Evolutionary conservation across 2,888 invertebrate genomes (phyloP).

Genomic region (Hydroisotoma schaefferi): DNA sequence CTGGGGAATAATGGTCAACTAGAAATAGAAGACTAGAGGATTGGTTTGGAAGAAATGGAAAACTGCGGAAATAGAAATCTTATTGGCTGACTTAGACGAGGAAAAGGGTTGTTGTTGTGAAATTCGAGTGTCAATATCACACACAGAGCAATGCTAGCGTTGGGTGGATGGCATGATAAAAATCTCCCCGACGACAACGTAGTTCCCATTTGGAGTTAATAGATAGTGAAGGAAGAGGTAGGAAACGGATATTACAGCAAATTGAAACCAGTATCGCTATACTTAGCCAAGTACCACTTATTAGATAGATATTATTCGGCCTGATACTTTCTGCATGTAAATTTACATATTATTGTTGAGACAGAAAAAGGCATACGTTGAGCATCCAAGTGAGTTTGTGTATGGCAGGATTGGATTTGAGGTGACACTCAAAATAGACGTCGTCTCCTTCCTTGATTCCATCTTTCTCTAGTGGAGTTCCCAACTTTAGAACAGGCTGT

Average conservation of each 20-base stretch:
- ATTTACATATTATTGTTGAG: neutral
- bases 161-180: neutral
- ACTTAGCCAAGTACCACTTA: too few relatives aligned
- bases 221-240: too few relatives aligned
- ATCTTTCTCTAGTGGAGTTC: slow-evolving; percentile 42
- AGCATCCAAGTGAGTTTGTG: slow-evolving; percentile 46
- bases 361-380: slow-evolving; percentile 32
- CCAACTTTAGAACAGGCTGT: slow-evolving; percentile 40
- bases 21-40: too few relatives aligned
- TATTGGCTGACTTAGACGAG: neutral
- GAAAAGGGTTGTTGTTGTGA: neutral
- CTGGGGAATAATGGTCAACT: slow-evolving; percentile 4
- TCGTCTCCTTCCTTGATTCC: slow-evolving; percentile 47
- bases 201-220: too few relatives aligned
- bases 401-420: slow-evolving; percentile 44
- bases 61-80: neutral
- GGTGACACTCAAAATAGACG: slow-evolving; percentile 46
- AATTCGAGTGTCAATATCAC: slow-evolving; percentile 2
- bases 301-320: too few relatives aligned
- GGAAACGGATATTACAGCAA: too few relatives aligned
- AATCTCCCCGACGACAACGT: neutral
- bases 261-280: too few relatives aligned
- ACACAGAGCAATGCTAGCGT: neutral
- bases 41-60: neutral
- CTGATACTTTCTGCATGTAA: neutral